These are phyloP conservation scores for Lytechinus pictus DNA, from an alignment of 35 echinoderm and acorn worm species.

Conservation along the genomic window DNA sequence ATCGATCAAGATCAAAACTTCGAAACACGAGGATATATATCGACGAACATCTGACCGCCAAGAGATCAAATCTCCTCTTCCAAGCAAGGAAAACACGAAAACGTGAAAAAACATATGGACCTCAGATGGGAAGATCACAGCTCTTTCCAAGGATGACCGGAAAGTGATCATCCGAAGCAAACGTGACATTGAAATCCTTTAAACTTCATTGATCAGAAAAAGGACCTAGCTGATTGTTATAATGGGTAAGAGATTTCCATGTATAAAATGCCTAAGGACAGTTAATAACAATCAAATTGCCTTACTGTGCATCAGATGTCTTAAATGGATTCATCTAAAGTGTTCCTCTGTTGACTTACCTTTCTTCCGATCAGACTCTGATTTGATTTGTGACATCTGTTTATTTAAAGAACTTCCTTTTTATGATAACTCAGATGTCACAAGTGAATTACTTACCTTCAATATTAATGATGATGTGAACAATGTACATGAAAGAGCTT, in stretches of 20 bases:
- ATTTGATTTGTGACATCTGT: no score
- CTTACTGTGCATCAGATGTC: background rate
- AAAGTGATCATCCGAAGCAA: background rate
- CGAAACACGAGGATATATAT: background rate
- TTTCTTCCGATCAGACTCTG: no score
- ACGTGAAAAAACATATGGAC: background rate
- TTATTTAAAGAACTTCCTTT: no score
- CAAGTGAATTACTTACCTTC: background rate
- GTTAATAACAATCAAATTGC: background rate
- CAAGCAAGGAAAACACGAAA: background rate
- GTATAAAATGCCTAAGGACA: background rate
- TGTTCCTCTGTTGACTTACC: background rate
- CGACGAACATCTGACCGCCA: background rate
- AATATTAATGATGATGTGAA: background rate
- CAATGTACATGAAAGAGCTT: background rate
- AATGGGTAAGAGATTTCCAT: no score
- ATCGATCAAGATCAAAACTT: no score
- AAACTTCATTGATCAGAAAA: background rate
- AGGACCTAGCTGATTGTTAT: background rate
- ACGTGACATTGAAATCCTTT: background rate
- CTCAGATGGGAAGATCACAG: background rate
- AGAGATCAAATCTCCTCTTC: background rate
- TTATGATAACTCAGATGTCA: background rate
- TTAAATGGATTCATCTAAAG: background rate
- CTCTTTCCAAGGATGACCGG: background rate